Base-by-base conservation (phyloP, 1,140 invertebrate genomes). In the Thalassaphorura encarpata region DNA sequence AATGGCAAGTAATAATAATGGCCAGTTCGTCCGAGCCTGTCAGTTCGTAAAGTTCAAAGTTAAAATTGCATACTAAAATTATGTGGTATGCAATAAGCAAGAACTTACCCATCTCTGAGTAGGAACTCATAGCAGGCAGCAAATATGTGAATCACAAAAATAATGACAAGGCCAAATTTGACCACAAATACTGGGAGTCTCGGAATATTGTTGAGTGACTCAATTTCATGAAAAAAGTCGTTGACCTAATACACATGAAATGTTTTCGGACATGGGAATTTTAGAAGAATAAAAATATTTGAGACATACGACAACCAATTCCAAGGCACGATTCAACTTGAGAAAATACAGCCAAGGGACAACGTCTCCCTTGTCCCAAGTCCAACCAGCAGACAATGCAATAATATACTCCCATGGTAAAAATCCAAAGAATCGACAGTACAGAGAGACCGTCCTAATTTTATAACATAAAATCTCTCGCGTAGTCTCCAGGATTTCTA, bases 371-470 rank as follows among this genome's bases (percentile, higher is more conserved):
- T 26, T 27, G 39, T 36, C 19, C 19, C 27, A 28, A 19, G 18
- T 49, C 8, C 15, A 24, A 52, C 48, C 33, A n/a, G 29, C 2
- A 13, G 18, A 31, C n/a, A 51, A 39, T 2, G 48, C 39, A 5
- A 60, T 31, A 8, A 59, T 27, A 29, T 61, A 64, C 43, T 64
- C 62, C 24, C 58, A 23, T 0, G 62, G 62, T 8, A 64, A 8
- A 16, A 58, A 59, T 8, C 59, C 48, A 40, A 64, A 52, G 6
- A 64, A 42, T 11, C 53, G 29, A n/a, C 61, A 8, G 36, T 64
- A 61, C 15, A 56, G 55, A 2, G 0, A 18, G 0, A 47, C 1
- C 1, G 48, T 26, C n/a, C 40, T 52, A 3, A 56, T 8, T 3
- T 53, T 39, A 36, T 61, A 61, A 0, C 15, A 1, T 28, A 61